phyloP scores from a whole-genome alignment of 2,797 vertebrate genomes.

The Sus cebifrons region DNA sequence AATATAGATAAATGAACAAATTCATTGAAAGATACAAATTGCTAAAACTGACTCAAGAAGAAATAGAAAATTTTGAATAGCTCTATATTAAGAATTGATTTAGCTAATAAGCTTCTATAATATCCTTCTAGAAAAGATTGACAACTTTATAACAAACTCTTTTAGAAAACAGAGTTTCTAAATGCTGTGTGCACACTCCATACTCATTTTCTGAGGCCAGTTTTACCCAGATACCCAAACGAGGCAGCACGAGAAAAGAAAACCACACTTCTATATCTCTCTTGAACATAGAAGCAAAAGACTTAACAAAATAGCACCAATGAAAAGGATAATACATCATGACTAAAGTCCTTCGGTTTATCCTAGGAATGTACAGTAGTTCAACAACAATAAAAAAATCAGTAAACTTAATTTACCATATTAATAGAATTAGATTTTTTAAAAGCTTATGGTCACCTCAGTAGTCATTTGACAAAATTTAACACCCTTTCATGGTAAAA shows the following conservation, averaged over 20 bases:
- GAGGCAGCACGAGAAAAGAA: not conserved
- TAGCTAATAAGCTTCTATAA: not conserved
- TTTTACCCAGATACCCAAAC: not conserved
- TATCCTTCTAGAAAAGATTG: not conserved
- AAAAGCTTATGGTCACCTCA: not conserved
- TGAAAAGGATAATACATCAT: not conserved
- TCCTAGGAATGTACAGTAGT: not conserved
- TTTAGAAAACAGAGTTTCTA: no score
- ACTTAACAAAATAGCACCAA: not conserved
- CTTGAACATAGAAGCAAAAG: not conserved
- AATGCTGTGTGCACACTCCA: not conserved
- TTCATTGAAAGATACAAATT: not conserved
- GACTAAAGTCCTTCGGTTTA: not conserved
- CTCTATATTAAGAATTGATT: conserved; percentile 3
- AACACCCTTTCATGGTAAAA: not conserved
- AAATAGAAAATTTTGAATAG: conserved; percentile 6
- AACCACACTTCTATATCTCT: not conserved
- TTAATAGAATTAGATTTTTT: not conserved
- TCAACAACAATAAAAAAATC: not conserved
- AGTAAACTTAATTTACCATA: not conserved
- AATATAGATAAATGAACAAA: not conserved
- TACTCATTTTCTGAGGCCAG: not conserved
- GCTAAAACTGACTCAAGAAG: not conserved
- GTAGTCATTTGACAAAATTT: not conserved
- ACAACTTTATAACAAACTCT: not conserved